A percentile compares a stretch with the other conserved stretches of the same genome.
phyloP scores from a whole-genome alignment of 2,797 vertebrate species.

The Gymnodraco acuticeps region DNA sequence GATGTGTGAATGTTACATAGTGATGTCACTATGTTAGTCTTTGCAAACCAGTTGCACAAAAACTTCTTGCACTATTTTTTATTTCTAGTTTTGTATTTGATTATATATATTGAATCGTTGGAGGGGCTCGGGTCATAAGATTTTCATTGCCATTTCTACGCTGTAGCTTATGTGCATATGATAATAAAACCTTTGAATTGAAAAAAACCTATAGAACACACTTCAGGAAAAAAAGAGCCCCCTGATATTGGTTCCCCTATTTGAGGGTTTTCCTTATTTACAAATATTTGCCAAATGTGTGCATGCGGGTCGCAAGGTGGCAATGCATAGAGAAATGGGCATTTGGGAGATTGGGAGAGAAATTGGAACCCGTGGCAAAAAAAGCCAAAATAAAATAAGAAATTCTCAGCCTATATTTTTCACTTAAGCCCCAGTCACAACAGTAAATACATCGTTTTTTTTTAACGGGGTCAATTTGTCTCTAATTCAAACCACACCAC shows the following conservation, averaged over 20 bases:
- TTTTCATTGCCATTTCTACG: too few relatives aligned
- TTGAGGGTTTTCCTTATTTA: neutral
- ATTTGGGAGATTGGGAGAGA: neutral
- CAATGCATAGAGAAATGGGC: neutral
- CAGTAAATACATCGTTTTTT: conserved; percentile 43
- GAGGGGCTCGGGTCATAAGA: too few relatives aligned
- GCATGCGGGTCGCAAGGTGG: fast-evolving
- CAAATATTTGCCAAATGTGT: neutral
- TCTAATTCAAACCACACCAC: conserved; percentile 70
- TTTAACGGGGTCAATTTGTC: conserved; percentile 60
- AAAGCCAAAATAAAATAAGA: too few relatives aligned
- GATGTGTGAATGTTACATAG: too few relatives aligned
- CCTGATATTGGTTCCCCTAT: neutral
- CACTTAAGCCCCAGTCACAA: conserved; percentile 31
- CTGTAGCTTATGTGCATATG: too few relatives aligned
- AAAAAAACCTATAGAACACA: neutral
- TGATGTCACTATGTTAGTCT: too few relatives aligned
- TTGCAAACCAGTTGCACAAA: too few relatives aligned
- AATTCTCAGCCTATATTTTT: too few relatives aligned
- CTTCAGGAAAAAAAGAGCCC: too few relatives aligned
- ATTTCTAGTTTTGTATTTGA: too few relatives aligned
- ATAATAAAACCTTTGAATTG: neutral
- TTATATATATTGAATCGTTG: too few relatives aligned
- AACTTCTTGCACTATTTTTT: too few relatives aligned
- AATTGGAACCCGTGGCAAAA: neutral